These are phyloP conservation scores for Cataglyphis rosenhaueri DNA, from an alignment of 2,888 invertebrate species.

Conservation along the genomic window DNA sequence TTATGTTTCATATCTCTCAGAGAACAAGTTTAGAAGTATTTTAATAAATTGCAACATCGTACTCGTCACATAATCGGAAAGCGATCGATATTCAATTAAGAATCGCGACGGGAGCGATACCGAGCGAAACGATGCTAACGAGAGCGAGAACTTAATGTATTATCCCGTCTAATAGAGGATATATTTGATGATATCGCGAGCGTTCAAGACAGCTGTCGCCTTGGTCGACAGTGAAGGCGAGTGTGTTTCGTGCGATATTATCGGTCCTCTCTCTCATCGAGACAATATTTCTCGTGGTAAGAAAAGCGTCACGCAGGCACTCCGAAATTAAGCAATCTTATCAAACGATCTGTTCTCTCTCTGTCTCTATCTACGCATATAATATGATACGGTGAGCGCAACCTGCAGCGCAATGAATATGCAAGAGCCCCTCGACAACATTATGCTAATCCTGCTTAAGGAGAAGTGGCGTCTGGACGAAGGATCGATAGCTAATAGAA, in stretches of 20 bases:
- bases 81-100: slow-evolving; percentile 41
- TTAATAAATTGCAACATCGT: slow-evolving; percentile 17
- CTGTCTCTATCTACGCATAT: slow-evolving; percentile 9
- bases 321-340: slow-evolving; percentile 45
- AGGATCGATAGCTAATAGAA: slow-evolving; percentile 26
- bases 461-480: slow-evolving; percentile 16
- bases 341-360: slow-evolving; percentile 33
- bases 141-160: slow-evolving; percentile 38
- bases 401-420: slow-evolving; percentile 65
- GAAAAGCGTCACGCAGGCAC: slow-evolving; percentile 1
- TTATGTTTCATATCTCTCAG: not conserved
- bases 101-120: not conserved
- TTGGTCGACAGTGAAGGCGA: slow-evolving; percentile 3
- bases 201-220: slow-evolving; percentile 36
- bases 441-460: slow-evolving; percentile 64
- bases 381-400: slow-evolving; percentile 15
- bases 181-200: slow-evolving; percentile 31
- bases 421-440: slow-evolving; percentile 62
- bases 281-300: slow-evolving; percentile 18
- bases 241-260: slow-evolving; percentile 24
- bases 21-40: not conserved
- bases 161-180: slow-evolving; percentile 19
- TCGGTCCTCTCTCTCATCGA: slow-evolving; percentile 5
- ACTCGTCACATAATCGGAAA: not conserved
- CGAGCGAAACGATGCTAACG: slow-evolving; percentile 19